Base-by-base conservation (phyloP, 1,140 invertebrate species). In the Zaprionus kolodkinae region DNA sequence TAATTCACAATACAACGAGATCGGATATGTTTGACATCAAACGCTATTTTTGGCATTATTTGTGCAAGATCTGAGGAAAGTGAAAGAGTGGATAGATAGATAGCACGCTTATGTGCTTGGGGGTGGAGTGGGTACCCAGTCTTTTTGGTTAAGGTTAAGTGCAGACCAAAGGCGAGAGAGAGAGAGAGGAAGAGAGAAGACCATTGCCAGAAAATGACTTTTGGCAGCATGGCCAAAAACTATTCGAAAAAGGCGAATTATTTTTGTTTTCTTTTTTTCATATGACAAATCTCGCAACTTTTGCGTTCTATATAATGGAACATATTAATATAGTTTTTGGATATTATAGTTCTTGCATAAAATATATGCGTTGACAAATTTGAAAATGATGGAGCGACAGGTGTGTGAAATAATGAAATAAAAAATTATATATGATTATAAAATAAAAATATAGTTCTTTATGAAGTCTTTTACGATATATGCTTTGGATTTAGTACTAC, bases 201-300 rank as follows among this genome's bases (percentile, higher is more conserved):
- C 17, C 17, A 68, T 12, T 64, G 68, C 60, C 61, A 60, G 40
- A 61, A 63, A 72, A 38, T 59, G 38, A 15, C 62, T 56, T 67
- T 76, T 62, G 62, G 74, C 81, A 85, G 72, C 78, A 69, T 45
- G 63, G 75, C 62, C 64, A 67, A 75, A 45, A 40, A 52, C 55
- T 48, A 75, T 50, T 64, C 56, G 67, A 63, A 70, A 27, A 59
- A 36, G 45, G 17, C 6, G 45, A 45, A 45, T 45, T 45, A 45
- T 45, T 15, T 45, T 45, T 45, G n/a, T 45, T 45, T 15, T 15
- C 40, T 45, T 15, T 45, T 35, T 35, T 10, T 61, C 50, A 21
- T 79, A 81, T 86, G 82, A 87, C 76, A 87, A 86, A 87, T 86
- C 82, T 75, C 38, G 50, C 72, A 79, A 85, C 81, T 81, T 85